phyloP scores from a whole-genome alignment of 2,797 vertebrate species.

The Poliocrania exsul region DNA sequence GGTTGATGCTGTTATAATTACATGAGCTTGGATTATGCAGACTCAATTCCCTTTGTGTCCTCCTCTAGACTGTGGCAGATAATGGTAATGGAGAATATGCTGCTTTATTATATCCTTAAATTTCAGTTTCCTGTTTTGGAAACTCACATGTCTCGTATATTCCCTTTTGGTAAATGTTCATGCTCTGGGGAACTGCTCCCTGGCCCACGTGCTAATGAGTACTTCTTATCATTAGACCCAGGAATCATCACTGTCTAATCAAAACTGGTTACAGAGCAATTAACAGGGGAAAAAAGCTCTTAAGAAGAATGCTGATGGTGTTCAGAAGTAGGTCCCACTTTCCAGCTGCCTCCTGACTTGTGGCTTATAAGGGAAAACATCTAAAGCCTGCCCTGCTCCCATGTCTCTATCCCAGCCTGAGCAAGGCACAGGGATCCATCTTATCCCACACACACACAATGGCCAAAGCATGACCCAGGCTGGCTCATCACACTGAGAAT shows the following conservation, averaged over 20 bases:
- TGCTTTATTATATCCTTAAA: neutral
- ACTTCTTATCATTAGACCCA: conserved; percentile 10
- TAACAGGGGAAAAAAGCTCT: neutral
- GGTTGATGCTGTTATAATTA: neutral
- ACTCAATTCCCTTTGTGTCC: neutral
- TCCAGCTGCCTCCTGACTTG: neutral
- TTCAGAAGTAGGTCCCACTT: neutral
- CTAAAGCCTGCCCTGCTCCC: neutral
- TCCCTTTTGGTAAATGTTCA: neutral
- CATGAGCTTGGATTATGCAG: neutral
- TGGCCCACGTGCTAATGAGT: conserved; percentile 15
- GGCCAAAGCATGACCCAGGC: rapidly evolving
- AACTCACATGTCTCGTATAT: neutral
- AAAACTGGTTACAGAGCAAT: neutral
- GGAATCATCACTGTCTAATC: conserved; percentile 33
- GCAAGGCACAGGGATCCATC: neutral
- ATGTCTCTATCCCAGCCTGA: neutral
- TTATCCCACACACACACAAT: rapidly evolving
- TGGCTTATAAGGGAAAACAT: neutral
- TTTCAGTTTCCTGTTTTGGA: conserved; percentile 8
- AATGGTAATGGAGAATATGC: neutral
- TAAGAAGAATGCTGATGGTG: neutral
- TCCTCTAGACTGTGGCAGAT: neutral
- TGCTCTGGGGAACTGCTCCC: conserved; percentile 28
- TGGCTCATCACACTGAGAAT: neutral